Evolutionary conservation across 2,113 vertebrate species (phyloP).

Genomic region (Thermophis baileyi): DNA sequence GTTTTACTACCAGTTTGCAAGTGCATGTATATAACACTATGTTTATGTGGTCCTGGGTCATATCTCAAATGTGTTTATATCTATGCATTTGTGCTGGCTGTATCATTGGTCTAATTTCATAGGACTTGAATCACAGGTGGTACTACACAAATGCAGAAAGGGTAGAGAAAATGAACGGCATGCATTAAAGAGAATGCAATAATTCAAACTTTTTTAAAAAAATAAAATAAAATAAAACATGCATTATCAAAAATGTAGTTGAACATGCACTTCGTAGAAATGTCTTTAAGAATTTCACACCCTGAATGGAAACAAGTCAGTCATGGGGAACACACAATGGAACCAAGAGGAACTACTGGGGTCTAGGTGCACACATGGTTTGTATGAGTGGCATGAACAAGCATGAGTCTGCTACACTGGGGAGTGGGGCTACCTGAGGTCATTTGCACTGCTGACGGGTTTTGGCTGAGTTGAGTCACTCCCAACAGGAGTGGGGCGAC

Average conservation of each 20-base stretch:
- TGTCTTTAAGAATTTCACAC: background rate
- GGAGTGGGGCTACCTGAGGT: slow-evolving; percentile 85
- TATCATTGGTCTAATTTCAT: background rate
- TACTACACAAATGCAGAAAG: slow-evolving; percentile 13
- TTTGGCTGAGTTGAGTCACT: slow-evolving; percentile 82
- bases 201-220: background rate
- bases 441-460: slow-evolving; percentile 83
- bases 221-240: background rate
- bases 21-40: background rate
- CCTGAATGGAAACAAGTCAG: slow-evolving; percentile 40
- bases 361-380: background rate
- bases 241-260: fast-evolving
- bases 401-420: slow-evolving; percentile 31
- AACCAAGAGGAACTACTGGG: slow-evolving; percentile 27
- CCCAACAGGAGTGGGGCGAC: slow-evolving; percentile 75
- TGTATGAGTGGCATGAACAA: slow-evolving; percentile 35
- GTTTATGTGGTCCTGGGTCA: background rate
- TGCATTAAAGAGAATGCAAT: slow-evolving; percentile 23
- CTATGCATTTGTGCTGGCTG: background rate
- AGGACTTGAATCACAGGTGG: slow-evolving; percentile 10
- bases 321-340: slow-evolving; percentile 5
- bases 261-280: background rate
- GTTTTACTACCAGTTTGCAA: background rate
- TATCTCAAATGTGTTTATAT: background rate
- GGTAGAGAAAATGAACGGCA: background rate